phyloP scores from a whole-genome alignment of 2,888 invertebrate genomes.

The Pammene fasciana region DNA sequence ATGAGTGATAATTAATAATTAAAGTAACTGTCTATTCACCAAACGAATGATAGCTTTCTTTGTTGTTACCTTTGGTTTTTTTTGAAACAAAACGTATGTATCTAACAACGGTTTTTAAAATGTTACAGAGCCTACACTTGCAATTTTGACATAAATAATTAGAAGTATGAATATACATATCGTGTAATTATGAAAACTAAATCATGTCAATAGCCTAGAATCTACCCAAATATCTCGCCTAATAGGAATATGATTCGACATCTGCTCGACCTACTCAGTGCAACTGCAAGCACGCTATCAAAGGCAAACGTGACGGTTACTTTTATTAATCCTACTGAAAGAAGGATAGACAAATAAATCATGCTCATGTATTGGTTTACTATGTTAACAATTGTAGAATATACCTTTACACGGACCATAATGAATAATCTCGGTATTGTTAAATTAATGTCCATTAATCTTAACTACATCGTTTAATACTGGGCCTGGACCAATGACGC shows the following conservation, averaged over 20 bases:
- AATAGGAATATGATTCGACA: conserved; percentile 27
- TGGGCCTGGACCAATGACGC: conserved; percentile 24
- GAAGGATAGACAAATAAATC: conserved; percentile 16
- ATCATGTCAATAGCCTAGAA: conserved; percentile 24
- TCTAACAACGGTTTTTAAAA: neutral
- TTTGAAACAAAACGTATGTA: too few species aligned
- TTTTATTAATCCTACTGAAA: conserved; percentile 11
- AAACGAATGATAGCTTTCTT: conserved; percentile 5
- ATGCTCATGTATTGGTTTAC: conserved; percentile 29
- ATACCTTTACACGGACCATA: conserved; percentile 25
- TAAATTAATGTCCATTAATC: conserved; percentile 33
- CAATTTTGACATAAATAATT: neutral
- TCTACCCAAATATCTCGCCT: conserved; percentile 28
- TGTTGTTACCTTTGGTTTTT: neutral
- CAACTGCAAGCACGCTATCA: conserved; percentile 24
- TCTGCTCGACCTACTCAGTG: conserved; percentile 20
- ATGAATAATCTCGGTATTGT: conserved; percentile 5
- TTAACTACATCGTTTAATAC: conserved; percentile 32
- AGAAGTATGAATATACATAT: conserved; percentile 1
- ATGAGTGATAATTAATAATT: conserved; percentile 14
- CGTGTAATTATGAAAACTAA: conserved; percentile 12
- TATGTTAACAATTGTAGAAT: conserved; percentile 17
- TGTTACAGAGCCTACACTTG: neutral
- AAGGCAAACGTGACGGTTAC: conserved; percentile 19
- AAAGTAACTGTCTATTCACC: conserved; percentile 11